A percentile compares a stretch with the other conserved stretches of the same genome.
Conservation (phyloP, 2,797 vertebrate species). For the Esox masquinongy region DNA sequence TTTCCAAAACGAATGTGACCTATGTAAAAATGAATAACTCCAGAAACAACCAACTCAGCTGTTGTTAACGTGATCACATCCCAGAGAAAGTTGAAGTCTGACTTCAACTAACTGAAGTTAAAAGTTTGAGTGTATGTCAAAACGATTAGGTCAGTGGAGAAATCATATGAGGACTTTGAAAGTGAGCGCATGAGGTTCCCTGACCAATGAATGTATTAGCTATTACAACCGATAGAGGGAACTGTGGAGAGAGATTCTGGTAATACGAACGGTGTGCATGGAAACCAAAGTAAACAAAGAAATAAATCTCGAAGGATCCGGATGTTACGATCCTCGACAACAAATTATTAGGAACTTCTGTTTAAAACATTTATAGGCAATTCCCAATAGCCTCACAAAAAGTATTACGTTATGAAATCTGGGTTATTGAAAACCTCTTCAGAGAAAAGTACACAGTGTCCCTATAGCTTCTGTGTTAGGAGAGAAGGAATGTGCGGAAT, state of each 20-base stretch:
- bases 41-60: neutral
- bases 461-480: constrained; percentile 35
- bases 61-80: neutral
- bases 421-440: constrained; percentile 9
- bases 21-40: neutral
- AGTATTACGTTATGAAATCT: constrained; percentile 1
- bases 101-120: neutral
- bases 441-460: constrained; percentile 40
- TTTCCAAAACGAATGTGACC: neutral
- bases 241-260: neutral
- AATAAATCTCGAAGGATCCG: constrained; percentile 34
- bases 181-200: neutral
- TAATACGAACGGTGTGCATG: constrained; percentile 37
- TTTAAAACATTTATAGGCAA: constrained; percentile 27
- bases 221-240: constrained; percentile 1
- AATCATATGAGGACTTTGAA: neutral
- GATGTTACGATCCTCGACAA: neutral
- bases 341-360: constrained; percentile 58
- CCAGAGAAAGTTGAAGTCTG: constrained; percentile 1
- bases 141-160: neutral
- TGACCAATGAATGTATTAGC: neutral
- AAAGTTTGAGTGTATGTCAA: constrained; percentile 7
- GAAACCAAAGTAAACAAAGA: constrained; percentile 56
- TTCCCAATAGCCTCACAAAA: constrained; percentile 33
- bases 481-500: constrained; percentile 53